Conservation (phyloP, 2,888 invertebrate species). For the Synanthedon andrenaeformis region DNA sequence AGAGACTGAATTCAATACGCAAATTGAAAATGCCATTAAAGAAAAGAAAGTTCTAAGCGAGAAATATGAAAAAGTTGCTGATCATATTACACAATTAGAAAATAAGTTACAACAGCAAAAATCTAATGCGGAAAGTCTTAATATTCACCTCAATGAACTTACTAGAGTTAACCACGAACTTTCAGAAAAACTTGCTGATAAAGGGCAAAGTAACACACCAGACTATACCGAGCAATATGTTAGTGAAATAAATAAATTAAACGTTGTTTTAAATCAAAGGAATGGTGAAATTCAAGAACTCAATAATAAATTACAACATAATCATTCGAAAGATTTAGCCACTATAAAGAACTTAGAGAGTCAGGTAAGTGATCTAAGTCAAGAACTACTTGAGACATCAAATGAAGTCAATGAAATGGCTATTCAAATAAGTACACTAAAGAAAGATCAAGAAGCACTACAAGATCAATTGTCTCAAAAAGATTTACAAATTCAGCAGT, state of each 20-base stretch:
- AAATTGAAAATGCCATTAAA: constrained; percentile 57
- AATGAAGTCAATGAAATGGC: constrained; percentile 22
- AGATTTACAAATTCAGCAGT: constrained; percentile 44
- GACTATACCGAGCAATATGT: constrained; percentile 63
- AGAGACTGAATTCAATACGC: constrained; percentile 56
- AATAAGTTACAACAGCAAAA: constrained; percentile 42
- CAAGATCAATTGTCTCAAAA: constrained; percentile 30
- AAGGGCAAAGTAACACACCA: constrained; percentile 22
- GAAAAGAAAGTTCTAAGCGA: constrained; percentile 59
- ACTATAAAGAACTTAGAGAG: constrained; percentile 28
- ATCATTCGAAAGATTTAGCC: constrained; percentile 28
- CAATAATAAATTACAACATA: constrained; percentile 27
- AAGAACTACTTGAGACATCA: constrained; percentile 23
- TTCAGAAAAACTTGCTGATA: constrained; percentile 22
- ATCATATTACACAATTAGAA: constrained; percentile 53
- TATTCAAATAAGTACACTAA: constrained; percentile 24
- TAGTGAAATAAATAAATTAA: constrained; percentile 70
- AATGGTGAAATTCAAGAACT: constrained; percentile 55
- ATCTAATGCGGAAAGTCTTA: constrained; percentile 37
- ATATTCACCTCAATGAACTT: constrained; percentile 39
- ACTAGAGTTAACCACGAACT: constrained; percentile 40
- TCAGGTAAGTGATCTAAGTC: constrained; percentile 41
- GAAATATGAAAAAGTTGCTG: constrained; percentile 57
- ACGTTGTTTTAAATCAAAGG: constrained; percentile 58
- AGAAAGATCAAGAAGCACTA: constrained; percentile 30